Base-by-base conservation (phyloP, 1,140 invertebrate species). In the Aricia agestis region DNA sequence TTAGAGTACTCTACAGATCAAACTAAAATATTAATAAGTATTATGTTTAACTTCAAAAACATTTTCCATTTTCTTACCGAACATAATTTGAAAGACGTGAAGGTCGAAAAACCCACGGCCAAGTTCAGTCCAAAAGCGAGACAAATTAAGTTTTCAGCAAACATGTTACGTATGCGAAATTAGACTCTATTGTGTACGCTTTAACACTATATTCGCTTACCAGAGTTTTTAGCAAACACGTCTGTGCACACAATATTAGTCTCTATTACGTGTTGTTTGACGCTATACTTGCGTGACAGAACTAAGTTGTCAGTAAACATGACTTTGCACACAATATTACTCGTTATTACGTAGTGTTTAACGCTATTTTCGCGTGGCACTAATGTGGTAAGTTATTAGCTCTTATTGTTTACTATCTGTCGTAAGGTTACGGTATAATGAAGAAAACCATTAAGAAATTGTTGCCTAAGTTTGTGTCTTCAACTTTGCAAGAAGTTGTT, bases 121-220 rank as follows among this genome's bases (percentile, higher is more conserved):
- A 63, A 63, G 59, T 63, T 63, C 19, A 63, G 59, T 59, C 58
- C 15, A 59, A 59, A 63, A 63, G 59, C 17, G 59, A 63, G 59
- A n/a, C 18, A 63, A 63, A 63, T 63, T 19, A 63, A 63, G 59
- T 63, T 18, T 25, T 18, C 18, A 19, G 59, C 25, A 59, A 59
- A 59, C 58, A 18, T 18, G 58, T 59, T n/a, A 7, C n/a, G 58
- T 59, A 7, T 36, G 36, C 36, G 6, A 36, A 36, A 36, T 36
- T 6, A 36, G 36, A 36, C 9, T 36, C 36, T 36, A 36, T 36
- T 36, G 9, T 9, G 36, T 36, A 36, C 5, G 2, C 36, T 36
- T 36, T 36, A 36, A 36, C 2, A 36, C 36, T 36, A 36, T 36
- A 36, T 36, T 36, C 36, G 36, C 9, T 2, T 36, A 36, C 2